Conservation (phyloP, 2,888 invertebrate genomes). For the Phengaris alcon region DNA sequence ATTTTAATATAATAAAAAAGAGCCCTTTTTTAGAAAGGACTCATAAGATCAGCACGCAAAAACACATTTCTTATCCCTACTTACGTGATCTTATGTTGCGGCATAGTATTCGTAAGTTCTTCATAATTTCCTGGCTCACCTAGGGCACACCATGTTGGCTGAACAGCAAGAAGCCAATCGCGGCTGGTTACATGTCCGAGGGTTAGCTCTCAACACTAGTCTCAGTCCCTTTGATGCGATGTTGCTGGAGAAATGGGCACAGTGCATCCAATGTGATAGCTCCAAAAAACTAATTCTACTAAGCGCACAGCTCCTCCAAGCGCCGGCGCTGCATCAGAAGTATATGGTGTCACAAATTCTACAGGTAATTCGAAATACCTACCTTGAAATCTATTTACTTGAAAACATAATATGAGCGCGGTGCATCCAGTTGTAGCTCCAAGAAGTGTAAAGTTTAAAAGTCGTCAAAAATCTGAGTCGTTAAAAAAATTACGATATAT, state of each 20-base stretch:
- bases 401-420: too few relatives aligned
- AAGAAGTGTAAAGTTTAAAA: too few relatives aligned
- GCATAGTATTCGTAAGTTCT: background rate
- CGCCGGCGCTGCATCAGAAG: constrained; percentile 64
- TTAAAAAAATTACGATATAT: too few relatives aligned
- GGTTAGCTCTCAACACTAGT: constrained; percentile 57
- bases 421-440: too few relatives aligned
- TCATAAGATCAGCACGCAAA: too few relatives aligned
- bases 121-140: background rate
- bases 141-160: constrained; percentile 71
- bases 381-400: too few relatives aligned
- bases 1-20: too few relatives aligned
- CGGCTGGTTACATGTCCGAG: constrained; percentile 57
- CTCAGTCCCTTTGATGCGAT: constrained; percentile 67
- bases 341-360: constrained; percentile 63
- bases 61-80: background rate
- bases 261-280: constrained; percentile 55
- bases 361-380: constrained; percentile 48
- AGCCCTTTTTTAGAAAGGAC: too few relatives aligned
- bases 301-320: constrained; percentile 65
- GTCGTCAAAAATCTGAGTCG: too few relatives aligned
- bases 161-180: constrained; percentile 60
- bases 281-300: constrained; percentile 59
- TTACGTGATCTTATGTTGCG: background rate
- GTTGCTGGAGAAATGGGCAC: constrained; percentile 62